Conservation (phyloP, 2,113 vertebrate species). For the Oxyura jamaicensis region DNA sequence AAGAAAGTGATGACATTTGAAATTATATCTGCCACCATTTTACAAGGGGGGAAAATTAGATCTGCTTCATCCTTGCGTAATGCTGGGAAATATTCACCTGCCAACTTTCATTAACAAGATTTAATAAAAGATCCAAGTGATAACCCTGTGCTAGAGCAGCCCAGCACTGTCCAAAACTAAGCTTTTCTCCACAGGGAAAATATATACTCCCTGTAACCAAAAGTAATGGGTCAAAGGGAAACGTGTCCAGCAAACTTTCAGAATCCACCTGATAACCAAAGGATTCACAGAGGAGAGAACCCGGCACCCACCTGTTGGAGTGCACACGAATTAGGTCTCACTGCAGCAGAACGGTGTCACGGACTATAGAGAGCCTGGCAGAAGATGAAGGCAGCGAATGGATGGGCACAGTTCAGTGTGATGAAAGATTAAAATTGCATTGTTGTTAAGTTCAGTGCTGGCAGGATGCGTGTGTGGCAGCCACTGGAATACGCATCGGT, state of each 20-base stretch:
- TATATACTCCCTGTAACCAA: not conserved
- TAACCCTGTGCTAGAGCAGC: not conserved
- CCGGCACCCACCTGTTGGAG: not conserved
- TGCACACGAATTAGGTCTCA: fast-evolving
- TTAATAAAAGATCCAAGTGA: not conserved
- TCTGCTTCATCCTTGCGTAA: not conserved
- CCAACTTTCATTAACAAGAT: not conserved
- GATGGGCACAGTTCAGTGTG: not conserved
- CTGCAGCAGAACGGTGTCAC: fast-evolving
- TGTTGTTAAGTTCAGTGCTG: fast-evolving
- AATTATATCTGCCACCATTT: fast-evolving
- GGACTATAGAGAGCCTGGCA: not conserved
- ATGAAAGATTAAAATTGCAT: fast-evolving
- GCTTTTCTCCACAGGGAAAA: not conserved
- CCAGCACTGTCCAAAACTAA: not conserved
- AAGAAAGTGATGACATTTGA: not conserved
- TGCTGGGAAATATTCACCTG: not conserved
- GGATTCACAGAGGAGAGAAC: not conserved
- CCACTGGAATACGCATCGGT: fast-evolving
- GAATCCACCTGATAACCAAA: fast-evolving
- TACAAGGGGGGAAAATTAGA: not conserved
- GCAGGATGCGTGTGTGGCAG: fast-evolving
- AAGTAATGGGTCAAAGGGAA: fast-evolving
- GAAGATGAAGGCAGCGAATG: fast-evolving
- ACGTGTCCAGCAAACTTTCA: not conserved